phyloP scores from a whole-genome alignment of 1,140 invertebrate genomes.

The Platorchestia sp. region DNA sequence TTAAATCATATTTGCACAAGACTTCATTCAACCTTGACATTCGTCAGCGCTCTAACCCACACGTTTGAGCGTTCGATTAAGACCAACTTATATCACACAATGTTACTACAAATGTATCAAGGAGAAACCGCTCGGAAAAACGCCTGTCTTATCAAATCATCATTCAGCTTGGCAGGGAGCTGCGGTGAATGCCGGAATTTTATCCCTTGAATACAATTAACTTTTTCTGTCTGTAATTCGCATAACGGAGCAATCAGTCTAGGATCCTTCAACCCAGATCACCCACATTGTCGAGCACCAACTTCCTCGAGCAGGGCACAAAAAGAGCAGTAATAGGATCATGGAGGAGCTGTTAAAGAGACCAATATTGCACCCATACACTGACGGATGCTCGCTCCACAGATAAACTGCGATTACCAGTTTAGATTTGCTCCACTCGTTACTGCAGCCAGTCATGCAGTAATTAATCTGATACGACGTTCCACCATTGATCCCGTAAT shows the following conservation, averaged over 20 bases:
- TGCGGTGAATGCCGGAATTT: neutral
- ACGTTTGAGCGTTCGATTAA: neutral
- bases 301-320: neutral
- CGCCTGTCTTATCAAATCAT: neutral
- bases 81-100: neutral
- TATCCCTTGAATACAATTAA: neutral
- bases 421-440: neutral
- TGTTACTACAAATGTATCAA: neutral
- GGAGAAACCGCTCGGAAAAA: neutral
- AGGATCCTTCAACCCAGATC: neutral
- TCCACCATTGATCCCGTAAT: neutral
- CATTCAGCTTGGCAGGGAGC: neutral
- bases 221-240: neutral
- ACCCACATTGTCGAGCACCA: neutral
- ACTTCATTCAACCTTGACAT: neutral
- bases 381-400: slow-evolving; percentile 23
- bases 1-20: neutral
- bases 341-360: neutral
- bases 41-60: neutral
- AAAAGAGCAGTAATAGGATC: neutral
- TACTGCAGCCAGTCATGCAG: slow-evolving; percentile 12
- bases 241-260: neutral
- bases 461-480: neutral
- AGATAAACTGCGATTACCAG: neutral
- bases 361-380: slow-evolving; percentile 13